Conservation (phyloP, 2,113 vertebrate species). For the Bucco capensis region DNA sequence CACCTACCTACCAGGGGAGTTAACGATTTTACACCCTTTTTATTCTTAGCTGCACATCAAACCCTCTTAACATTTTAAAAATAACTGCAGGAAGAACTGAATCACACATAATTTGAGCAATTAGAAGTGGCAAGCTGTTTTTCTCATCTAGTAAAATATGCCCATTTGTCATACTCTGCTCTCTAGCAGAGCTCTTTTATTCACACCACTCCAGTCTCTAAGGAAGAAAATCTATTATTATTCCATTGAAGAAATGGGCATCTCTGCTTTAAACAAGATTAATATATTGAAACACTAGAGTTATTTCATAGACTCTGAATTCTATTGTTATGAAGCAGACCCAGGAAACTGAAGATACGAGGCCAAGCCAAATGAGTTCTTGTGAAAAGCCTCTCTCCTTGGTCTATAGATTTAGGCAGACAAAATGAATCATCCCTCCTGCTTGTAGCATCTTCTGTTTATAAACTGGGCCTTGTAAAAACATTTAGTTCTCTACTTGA, state of each 20-base stretch:
- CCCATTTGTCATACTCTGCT: slow-evolving; percentile 42
- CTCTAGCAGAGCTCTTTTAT: slow-evolving; percentile 48
- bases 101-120: slow-evolving; percentile 47
- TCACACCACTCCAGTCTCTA: slow-evolving; percentile 11
- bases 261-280: slow-evolving; percentile 32
- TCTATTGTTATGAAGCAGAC: slow-evolving; percentile 17
- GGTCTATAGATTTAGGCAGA: neutral
- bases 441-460: neutral
- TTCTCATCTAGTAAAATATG: slow-evolving; percentile 43
- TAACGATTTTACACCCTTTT: slow-evolving; percentile 33
- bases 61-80: slow-evolving; percentile 46
- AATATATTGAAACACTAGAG: slow-evolving; percentile 4
- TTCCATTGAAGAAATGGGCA: slow-evolving; percentile 4
- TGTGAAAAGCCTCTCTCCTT: neutral
- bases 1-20: slow-evolving; percentile 26
- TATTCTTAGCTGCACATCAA: slow-evolving; percentile 55
- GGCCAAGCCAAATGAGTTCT: neutral
- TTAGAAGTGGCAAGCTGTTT: slow-evolving; percentile 55
- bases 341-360: neutral
- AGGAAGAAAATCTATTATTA: slow-evolving; percentile 44
- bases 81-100: slow-evolving; percentile 56
- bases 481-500: neutral
- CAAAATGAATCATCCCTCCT: neutral
- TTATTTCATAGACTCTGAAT: slow-evolving; percentile 24
- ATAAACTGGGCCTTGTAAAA: neutral